Evolutionary conservation across 2,888 invertebrate genomes (phyloP).

Genomic region (Panopea generosa): DNA sequence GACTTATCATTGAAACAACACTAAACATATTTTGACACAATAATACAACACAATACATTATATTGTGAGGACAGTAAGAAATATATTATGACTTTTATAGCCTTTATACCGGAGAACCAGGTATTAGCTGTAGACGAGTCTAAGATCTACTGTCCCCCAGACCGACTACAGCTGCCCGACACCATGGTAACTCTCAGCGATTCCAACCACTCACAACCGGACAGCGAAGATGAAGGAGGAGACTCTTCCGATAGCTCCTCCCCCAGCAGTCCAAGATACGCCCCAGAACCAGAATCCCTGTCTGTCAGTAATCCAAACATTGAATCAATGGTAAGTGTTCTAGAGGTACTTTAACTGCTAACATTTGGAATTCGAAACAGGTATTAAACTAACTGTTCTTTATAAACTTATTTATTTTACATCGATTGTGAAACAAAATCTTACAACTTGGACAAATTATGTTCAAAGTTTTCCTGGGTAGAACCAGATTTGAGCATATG

Average conservation of each 20-base stretch:
- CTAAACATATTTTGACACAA: no score
- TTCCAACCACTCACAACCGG: slow-evolving; percentile 84
- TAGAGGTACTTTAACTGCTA: background rate
- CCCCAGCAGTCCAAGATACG: slow-evolving; percentile 48
- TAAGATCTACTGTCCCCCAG: slow-evolving; percentile 94
- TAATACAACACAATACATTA: no score
- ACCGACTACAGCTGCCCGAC: slow-evolving; percentile 93
- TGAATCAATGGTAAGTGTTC: slow-evolving; percentile 43
- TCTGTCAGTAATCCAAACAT: slow-evolving; percentile 51
- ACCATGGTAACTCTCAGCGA: slow-evolving; percentile 81
- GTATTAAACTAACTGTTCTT: no score
- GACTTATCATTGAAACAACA: no score
- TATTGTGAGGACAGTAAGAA: no score
- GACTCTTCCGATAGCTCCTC: slow-evolving; percentile 70
- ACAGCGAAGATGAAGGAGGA: slow-evolving; percentile 80
- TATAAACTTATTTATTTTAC: no score
- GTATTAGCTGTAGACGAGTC: slow-evolving; percentile 82
- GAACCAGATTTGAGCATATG: no score
- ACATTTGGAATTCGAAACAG: slow-evolving; percentile 24
- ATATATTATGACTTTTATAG: slow-evolving; percentile 65
- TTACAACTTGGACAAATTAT: no score
- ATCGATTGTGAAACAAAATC: no score
- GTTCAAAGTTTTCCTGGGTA: no score
- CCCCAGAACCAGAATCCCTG: slow-evolving; percentile 46
- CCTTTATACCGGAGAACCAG: slow-evolving; percentile 81